phyloP scores from a whole-genome alignment of 2,888 invertebrate genomes.

The Biston stratarius region DNA sequence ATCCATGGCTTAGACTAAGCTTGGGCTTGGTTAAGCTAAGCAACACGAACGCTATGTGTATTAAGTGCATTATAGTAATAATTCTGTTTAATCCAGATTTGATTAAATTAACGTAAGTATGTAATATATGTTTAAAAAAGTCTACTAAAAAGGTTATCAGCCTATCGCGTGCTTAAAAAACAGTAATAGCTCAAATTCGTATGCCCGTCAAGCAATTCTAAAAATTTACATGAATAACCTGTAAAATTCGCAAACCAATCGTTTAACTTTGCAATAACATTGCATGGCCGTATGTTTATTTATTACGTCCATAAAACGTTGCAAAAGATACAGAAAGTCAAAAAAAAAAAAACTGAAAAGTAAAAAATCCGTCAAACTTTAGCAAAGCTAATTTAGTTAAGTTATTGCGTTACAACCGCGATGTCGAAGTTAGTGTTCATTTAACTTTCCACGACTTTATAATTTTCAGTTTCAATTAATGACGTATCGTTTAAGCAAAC shows the following conservation, averaged over 20 bases:
- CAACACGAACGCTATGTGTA: too few species aligned
- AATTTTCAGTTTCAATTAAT: conserved; percentile 42
- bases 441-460: conserved; percentile 43
- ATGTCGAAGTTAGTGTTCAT: conserved; percentile 31
- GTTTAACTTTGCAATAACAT: conserved; percentile 55
- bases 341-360: conserved; percentile 17
- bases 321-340: conserved; percentile 10
- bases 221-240: conserved; percentile 66
- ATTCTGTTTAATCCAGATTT: too few species aligned
- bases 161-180: conserved; percentile 58
- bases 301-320: conserved; percentile 32
- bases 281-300: conserved; percentile 44
- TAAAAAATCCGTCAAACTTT: conserved; percentile 34
- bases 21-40: too few species aligned
- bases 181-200: conserved; percentile 36
- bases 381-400: conserved; percentile 31
- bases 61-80: too few species aligned
- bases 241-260: conserved; percentile 58
- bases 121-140: neutral
- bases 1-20: too few species aligned
- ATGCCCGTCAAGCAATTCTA: conserved; percentile 53
- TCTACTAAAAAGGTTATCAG: conserved; percentile 50
- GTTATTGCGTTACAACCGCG: conserved; percentile 32
- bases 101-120: neutral
- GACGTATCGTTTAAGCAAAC: conserved; percentile 41